These are phyloP conservation scores for Rattus norvegicus DNA, from an alignment of 2,113 vertebrate genomes.

Conservation along the genomic window GRCr8 NC_086035.1:16530001-16530500, in stretches of 20 bases:
- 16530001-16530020: neutral
- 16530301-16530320: neutral
- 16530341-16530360: neutral
- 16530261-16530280: constrained; percentile 10
- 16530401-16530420: neutral
- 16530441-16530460: no score
- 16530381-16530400: neutral
- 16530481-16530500: constrained; percentile 3
- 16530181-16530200: constrained; percentile 43
- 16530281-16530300: neutral
- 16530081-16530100: neutral
- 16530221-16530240: constrained; percentile 40
- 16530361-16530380: neutral
- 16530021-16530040: neutral
- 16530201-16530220: constrained; percentile 56
- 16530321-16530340: neutral
- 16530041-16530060: neutral
- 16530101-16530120: no score
- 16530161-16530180: constrained; percentile 52
- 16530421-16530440: neutral
- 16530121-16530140: neutral
- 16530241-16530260: constrained; percentile 36
- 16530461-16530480: no score
- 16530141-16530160: constrained; percentile 35
- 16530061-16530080: neutral